Evolutionary conservation across 2,113 vertebrate species (phyloP).

Genomic region (Xiphias gladius): DNA sequence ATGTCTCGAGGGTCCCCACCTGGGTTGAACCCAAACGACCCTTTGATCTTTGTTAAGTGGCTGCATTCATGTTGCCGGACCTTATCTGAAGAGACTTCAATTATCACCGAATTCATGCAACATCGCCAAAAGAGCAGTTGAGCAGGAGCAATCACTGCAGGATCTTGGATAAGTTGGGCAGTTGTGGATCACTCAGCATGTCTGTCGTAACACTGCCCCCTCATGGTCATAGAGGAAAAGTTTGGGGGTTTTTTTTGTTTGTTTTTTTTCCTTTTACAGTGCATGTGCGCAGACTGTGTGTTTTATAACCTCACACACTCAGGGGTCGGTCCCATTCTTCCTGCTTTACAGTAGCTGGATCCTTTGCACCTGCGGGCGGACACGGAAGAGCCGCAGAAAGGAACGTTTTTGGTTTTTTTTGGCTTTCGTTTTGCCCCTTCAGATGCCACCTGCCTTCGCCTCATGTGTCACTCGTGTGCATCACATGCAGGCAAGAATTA

Average conservation of each 20-base stretch:
- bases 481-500: constrained; percentile 28
- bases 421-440: constrained; percentile 9
- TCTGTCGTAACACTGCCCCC: constrained; percentile 77
- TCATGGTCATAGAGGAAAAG: constrained; percentile 32
- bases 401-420: constrained; percentile 8
- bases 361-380: constrained; percentile 35
- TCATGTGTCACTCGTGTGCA: constrained; percentile 40
- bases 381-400: constrained; percentile 12
- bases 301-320: constrained; percentile 24
- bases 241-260: background rate
- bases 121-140: constrained; percentile 54
- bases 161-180: constrained; percentile 46
- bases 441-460: constrained; percentile 46
- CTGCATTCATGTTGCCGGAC: constrained; percentile 58
- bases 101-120: constrained; percentile 69
- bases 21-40: constrained; percentile 72
- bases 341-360: constrained; percentile 20
- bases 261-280: background rate
- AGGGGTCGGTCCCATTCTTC: constrained; percentile 25
- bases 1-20: constrained; percentile 79
- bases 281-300: background rate
- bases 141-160: constrained; percentile 55
- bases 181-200: constrained; percentile 24
- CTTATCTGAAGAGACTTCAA: constrained; percentile 71
- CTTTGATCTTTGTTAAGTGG: constrained; percentile 76